These are phyloP conservation scores for Drosophila kohkoa DNA, from an alignment of 1,140 invertebrate species.

Conservation along the genomic window DNA sequence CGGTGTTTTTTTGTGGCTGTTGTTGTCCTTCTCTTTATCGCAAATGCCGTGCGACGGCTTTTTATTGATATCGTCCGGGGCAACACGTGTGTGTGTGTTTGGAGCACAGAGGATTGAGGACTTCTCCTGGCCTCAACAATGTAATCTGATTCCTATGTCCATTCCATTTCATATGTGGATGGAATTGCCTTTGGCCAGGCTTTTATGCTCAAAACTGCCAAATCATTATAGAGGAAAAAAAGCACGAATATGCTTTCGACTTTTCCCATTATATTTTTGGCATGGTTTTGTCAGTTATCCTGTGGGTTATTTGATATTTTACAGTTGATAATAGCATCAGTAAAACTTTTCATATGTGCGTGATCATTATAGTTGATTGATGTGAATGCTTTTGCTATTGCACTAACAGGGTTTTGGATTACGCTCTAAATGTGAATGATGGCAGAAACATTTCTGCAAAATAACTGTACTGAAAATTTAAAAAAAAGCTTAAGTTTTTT, in stretches of 20 bases:
- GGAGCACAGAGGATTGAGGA: slow-evolving; percentile 11
- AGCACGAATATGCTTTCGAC: slow-evolving; percentile 61
- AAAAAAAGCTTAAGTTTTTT: not conserved
- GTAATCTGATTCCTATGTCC: slow-evolving; percentile 79
- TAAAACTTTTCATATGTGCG: slow-evolving; percentile 68
- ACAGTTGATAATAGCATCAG: slow-evolving; percentile 73
- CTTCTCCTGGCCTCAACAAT: slow-evolving; percentile 71
- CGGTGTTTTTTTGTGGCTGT: slow-evolving; percentile 22
- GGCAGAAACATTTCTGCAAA: not conserved
- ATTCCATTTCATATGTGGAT: slow-evolving; percentile 49
- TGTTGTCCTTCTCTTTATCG: slow-evolving; percentile 33
- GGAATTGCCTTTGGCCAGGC: slow-evolving; percentile 43
- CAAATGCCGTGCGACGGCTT: slow-evolving; percentile 62
- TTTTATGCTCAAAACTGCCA: slow-evolving; percentile 53
- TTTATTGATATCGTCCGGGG: slow-evolving; percentile 81
- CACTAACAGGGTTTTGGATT: slow-evolving; percentile 55
- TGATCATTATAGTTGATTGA: slow-evolving; percentile 80
- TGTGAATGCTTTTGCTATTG: slow-evolving; percentile 28
- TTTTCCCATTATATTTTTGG: slow-evolving; percentile 53
- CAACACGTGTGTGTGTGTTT: slow-evolving; percentile 74
- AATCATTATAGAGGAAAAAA: slow-evolving; percentile 62
- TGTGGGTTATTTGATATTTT: slow-evolving; percentile 77
- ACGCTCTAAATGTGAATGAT: slow-evolving; percentile 16
- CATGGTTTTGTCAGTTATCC: slow-evolving; percentile 80
- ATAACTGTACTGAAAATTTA: slow-evolving; percentile 54